Conservation (phyloP, 2,113 vertebrate species). For the Columbina picui region DNA sequence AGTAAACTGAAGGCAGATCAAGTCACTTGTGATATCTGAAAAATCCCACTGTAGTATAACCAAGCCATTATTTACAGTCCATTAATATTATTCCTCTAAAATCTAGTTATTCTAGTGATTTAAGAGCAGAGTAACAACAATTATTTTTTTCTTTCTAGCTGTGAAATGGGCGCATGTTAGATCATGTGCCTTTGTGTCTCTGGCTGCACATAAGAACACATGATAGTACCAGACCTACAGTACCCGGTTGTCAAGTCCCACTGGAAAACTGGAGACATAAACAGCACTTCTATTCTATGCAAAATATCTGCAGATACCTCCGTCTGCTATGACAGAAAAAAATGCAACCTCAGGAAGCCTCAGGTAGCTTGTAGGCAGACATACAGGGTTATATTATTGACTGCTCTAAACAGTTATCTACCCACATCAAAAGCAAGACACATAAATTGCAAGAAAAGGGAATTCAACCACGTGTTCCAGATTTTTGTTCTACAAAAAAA, state of each 20-base stretch:
- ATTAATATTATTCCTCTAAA: not conserved
- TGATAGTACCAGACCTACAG: not conserved
- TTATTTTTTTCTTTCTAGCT: not conserved
- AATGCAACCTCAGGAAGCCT: not conserved
- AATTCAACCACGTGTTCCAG: too few species aligned
- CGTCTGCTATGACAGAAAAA: not conserved
- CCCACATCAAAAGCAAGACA: too few species aligned
- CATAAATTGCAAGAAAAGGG: too few species aligned
- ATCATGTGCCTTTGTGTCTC: not conserved
- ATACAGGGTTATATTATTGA: too few species aligned
- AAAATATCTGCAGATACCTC: not conserved
- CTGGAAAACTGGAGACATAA: not conserved
- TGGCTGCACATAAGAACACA: fast-evolving
- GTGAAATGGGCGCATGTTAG: not conserved
- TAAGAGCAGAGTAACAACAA: not conserved
- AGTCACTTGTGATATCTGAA: not conserved
- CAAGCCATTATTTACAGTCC: not conserved
- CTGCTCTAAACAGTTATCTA: too few species aligned
- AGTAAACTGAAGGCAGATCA: not conserved
- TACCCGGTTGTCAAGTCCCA: not conserved
- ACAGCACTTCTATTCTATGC: not conserved
- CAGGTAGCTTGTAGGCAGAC: not conserved
- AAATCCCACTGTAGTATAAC: not conserved
- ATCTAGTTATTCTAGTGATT: not conserved
- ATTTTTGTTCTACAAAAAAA: too few species aligned